Conservation (phyloP, 2,113 vertebrate species). For the Pseudopodoces humilis region DNA sequence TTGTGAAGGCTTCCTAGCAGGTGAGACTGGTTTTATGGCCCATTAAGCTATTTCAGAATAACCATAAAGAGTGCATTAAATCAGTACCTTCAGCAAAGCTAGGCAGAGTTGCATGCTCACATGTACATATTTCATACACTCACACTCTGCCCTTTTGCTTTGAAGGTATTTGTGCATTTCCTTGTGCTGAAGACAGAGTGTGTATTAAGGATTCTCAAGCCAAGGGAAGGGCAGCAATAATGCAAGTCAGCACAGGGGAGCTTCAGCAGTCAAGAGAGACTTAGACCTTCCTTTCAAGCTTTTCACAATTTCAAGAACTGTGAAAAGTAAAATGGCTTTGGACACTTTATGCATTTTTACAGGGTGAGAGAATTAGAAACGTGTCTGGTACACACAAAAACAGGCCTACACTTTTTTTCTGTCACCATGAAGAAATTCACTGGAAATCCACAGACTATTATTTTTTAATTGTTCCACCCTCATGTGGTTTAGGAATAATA, state of each 20-base stretch:
- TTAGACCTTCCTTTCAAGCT: neutral
- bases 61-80: neutral
- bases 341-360: neutral
- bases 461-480: neutral
- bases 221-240: neutral
- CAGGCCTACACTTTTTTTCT: neutral
- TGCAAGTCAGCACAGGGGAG: neutral
- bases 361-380: neutral
- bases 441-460: neutral
- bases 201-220: neutral
- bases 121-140: neutral
- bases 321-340: neutral
- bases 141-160: neutral
- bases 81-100: neutral
- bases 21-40: neutral
- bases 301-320: neutral
- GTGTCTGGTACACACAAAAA: rapidly evolving
- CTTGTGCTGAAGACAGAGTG: neutral
- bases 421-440: neutral
- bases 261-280: neutral
- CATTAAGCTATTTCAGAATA: neutral
- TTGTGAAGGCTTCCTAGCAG: neutral
- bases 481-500: neutral
- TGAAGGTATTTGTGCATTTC: neutral
- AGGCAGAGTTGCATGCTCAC: neutral